phyloP scores from a whole-genome alignment of 2,888 invertebrate species.

The Falcaria lacertinaria region DNA sequence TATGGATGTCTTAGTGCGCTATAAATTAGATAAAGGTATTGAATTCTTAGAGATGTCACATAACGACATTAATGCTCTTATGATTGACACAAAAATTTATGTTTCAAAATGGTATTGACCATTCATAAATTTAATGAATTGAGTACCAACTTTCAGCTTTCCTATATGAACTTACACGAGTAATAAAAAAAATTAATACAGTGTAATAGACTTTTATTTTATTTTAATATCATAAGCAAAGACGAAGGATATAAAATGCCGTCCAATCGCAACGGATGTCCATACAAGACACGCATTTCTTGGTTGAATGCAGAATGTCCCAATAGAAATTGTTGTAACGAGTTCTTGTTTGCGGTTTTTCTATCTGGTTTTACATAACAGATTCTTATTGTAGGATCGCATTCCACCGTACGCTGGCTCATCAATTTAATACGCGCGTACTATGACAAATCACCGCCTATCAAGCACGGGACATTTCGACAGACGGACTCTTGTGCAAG shows the following conservation, averaged over 20 bases:
- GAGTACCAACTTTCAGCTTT: neutral
- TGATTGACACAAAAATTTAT: slow-evolving; percentile 13
- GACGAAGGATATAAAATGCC: no score
- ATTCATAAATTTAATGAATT: slow-evolving; percentile 7
- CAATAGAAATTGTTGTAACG: slow-evolving; percentile 15
- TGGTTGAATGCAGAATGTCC: slow-evolving; percentile 6
- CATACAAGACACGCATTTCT: no score
- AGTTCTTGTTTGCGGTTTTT: slow-evolving; percentile 23
- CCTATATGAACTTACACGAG: neutral
- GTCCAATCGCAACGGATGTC: no score
- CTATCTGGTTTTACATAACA: slow-evolving; percentile 28
- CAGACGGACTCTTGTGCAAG: slow-evolving; percentile 26
- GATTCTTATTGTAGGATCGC: slow-evolving; percentile 30
- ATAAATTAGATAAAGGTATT: slow-evolving; percentile 25
- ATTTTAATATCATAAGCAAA: no score
- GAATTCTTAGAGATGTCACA: slow-evolving; percentile 18
- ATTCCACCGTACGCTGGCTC: slow-evolving; percentile 29
- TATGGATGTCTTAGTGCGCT: slow-evolving; percentile 15
- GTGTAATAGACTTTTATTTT: no score
- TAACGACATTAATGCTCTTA: slow-evolving; percentile 4
- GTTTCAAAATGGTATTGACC: neutral
- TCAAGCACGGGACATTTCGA: slow-evolving; percentile 24
- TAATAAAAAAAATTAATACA: no score
- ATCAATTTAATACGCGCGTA: slow-evolving; percentile 41
- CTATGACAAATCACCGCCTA: slow-evolving; percentile 35